Conservation (phyloP, 1,140 invertebrate genomes). For the Lethrus apterus region DNA sequence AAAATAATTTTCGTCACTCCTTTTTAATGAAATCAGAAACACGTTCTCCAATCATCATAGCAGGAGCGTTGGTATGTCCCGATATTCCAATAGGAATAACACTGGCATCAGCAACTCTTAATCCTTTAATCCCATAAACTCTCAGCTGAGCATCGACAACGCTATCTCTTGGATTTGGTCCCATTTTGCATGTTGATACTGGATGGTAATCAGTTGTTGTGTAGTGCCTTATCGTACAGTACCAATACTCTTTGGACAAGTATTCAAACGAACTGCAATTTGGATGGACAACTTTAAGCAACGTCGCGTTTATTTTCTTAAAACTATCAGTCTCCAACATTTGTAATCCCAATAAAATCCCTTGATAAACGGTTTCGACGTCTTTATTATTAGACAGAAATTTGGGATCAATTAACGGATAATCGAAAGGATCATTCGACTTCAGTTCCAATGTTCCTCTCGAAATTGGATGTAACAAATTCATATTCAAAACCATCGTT, state of each 20-base stretch:
- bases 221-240: conserved; percentile 37
- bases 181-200: conserved; percentile 52
- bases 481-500: background rate
- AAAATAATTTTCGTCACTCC: too few relatives aligned
- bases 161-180: conserved; percentile 38
- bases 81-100: conserved; percentile 32
- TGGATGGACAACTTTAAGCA: too few relatives aligned
- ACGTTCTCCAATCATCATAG: conserved; percentile 49
- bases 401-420: conserved; percentile 71
- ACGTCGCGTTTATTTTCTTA: too few relatives aligned
- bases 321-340: too few relatives aligned
- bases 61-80: conserved; percentile 42
- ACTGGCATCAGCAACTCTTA: conserved; percentile 43
- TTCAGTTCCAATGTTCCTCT: conserved; percentile 58
- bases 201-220: conserved; percentile 46
- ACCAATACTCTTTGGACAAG: conserved; percentile 47
- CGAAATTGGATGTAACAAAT: conserved; percentile 58
- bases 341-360: too few relatives aligned
- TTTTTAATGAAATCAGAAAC: conserved; percentile 46
- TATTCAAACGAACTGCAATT: too few relatives aligned
- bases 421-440: conserved; percentile 59
- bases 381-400: conserved; percentile 61
- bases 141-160: conserved; percentile 42
- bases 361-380: too few relatives aligned
- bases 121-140: conserved; percentile 37